These are phyloP conservation scores for Drosophila anceps DNA, from an alignment of 2,888 invertebrate species.

Conservation along the genomic window DNA sequence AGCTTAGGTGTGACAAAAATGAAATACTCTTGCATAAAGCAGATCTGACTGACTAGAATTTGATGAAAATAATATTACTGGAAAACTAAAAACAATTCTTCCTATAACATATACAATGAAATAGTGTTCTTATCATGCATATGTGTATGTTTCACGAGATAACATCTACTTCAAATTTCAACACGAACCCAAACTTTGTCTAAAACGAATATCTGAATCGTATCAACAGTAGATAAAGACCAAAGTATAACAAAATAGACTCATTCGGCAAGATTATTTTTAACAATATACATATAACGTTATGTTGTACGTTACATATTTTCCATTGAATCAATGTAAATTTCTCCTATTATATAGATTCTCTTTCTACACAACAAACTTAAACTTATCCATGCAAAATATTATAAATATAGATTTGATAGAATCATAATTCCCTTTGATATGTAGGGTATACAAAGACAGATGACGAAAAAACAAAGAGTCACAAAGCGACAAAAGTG, in stretches of 20 bases:
- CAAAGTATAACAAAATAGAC: too few species aligned
- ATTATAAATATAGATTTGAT: neutral
- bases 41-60: neutral
- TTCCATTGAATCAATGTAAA: too few species aligned
- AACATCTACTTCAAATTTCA: too few species aligned
- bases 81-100: neutral
- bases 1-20: neutral
- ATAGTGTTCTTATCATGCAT: neutral
- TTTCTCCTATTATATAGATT: neutral
- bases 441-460: slow-evolving; percentile 7
- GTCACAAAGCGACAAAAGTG: slow-evolving; percentile 41
- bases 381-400: neutral
- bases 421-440: neutral
- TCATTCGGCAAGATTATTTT: too few species aligned
- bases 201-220: too few species aligned
- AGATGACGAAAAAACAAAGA: slow-evolving; percentile 8
- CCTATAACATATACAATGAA: neutral
- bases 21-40: slow-evolving; percentile 7
- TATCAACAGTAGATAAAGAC: too few species aligned
- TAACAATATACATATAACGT: too few species aligned
- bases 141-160: too few species aligned
- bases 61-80: neutral
- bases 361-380: neutral
- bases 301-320: too few species aligned
- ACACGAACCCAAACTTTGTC: too few species aligned